These are phyloP conservation scores for Trachelus tabidus DNA, from an alignment of 2,888 invertebrate species.

Conservation along the genomic window DNA sequence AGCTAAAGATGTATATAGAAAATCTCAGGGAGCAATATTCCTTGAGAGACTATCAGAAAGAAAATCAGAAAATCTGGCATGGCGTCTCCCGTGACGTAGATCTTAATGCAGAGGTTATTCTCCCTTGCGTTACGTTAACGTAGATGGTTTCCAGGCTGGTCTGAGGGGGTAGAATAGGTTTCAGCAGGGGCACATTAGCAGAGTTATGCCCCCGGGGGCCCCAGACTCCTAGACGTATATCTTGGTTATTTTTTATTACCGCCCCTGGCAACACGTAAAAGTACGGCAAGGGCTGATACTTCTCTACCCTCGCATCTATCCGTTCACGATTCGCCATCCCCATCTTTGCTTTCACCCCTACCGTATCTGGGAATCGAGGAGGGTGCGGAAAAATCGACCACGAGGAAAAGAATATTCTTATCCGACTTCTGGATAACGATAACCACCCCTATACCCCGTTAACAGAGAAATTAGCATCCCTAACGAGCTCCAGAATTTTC, in stretches of 20 bases:
- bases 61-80: conserved; percentile 1
- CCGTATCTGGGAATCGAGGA: not conserved
- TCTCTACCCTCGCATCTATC: not conserved
- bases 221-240: conserved; percentile 47
- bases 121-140: conserved; percentile 29
- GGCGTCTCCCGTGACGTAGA: conserved; percentile 27
- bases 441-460: not conserved
- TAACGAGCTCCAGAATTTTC: not conserved
- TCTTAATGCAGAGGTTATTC: conserved; percentile 40
- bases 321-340: not conserved
- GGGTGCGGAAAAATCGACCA: conserved; percentile 3
- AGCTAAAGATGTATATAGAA: not conserved
- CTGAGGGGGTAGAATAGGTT: conserved; percentile 33
- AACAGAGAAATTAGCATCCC: not conserved
- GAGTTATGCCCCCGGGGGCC: conserved; percentile 55
- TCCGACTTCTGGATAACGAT: not conserved
- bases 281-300: conserved; percentile 1
- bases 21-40: not conserved
- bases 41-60: not conserved
- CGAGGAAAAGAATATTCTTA: not conserved
- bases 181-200: conserved; percentile 51
- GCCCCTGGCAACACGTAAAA: conserved; percentile 38
- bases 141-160: conserved; percentile 25
- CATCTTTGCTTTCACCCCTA: not conserved
- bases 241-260: conserved; percentile 59